These are phyloP conservation scores for Leucophenga maculata DNA, from an alignment of 2,888 invertebrate genomes.

Conservation along the genomic window DNA sequence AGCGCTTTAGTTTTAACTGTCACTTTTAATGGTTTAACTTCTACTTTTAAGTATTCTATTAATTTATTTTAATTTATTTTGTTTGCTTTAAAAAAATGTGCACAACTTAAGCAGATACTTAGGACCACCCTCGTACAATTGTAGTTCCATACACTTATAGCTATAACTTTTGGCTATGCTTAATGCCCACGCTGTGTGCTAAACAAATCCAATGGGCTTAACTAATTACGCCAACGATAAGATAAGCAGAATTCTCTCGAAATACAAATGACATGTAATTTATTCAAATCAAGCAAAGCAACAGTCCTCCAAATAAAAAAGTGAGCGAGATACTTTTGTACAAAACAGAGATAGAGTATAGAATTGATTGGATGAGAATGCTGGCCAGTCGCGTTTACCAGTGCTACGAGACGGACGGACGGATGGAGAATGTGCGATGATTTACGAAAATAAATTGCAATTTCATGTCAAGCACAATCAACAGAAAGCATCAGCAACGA, in stretches of 20 bases:
- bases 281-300: constrained; percentile 59
- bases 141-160: not conserved
- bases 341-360: constrained; percentile 36
- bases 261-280: constrained; percentile 65
- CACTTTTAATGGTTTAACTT: too few species aligned
- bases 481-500: constrained; percentile 31
- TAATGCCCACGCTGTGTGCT: too few species aligned
- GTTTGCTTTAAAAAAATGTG: constrained; percentile 37
- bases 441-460: constrained; percentile 63
- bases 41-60: too few species aligned
- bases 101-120: constrained; percentile 55
- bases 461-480: constrained; percentile 60
- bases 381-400: constrained; percentile 25
- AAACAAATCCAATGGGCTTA: constrained; percentile 43
- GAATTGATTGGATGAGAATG: constrained; percentile 10
- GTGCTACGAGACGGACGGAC: constrained; percentile 31
- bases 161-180: too few species aligned
- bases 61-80: too few species aligned
- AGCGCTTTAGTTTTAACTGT: too few species aligned
- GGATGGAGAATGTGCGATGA: constrained; percentile 47
- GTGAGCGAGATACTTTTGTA: constrained; percentile 3
- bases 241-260: constrained; percentile 56
- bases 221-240: constrained; percentile 63
- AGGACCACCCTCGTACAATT: constrained; percentile 45
- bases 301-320: not conserved